A percentile compares a stretch with the other conserved stretches of the same genome.
Conservation (phyloP, 1,140 invertebrate genomes). For the Lysiphlebus fabarum region DNA sequence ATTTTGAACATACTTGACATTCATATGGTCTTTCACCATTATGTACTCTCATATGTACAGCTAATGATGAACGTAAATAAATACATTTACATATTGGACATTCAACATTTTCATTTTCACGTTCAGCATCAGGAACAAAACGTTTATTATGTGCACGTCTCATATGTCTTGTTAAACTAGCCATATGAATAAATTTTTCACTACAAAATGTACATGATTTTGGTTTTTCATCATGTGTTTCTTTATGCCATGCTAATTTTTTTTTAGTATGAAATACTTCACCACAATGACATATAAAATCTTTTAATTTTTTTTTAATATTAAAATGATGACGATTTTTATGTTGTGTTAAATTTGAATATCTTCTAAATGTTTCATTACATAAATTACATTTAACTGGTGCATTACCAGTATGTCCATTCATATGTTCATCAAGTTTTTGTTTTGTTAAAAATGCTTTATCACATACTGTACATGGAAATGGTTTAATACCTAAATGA, state of each 20-base stretch:
- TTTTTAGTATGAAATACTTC: constrained; percentile 78
- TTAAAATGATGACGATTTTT: constrained; percentile 68
- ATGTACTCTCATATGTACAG: constrained; percentile 77
- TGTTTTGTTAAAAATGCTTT: constrained; percentile 78
- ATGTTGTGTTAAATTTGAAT: constrained; percentile 83
- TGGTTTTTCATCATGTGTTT: constrained; percentile 77
- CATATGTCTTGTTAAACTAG: constrained; percentile 79
- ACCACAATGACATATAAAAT: constrained; percentile 78
- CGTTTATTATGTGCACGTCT: constrained; percentile 73
- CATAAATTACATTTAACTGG: constrained; percentile 79
- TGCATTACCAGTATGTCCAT: constrained; percentile 76
- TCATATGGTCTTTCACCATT: constrained; percentile 70
- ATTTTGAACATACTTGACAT: constrained; percentile 80
- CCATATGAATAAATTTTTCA: constrained; percentile 78
- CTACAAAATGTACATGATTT: constrained; percentile 80
- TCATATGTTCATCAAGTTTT: constrained; percentile 74
- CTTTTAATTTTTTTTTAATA: constrained; percentile 66
- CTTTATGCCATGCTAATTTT: constrained; percentile 80
- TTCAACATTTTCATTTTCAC: constrained; percentile 68
- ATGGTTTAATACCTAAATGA: constrained; percentile 74
- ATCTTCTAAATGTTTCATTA: constrained; percentile 76
- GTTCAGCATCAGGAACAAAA: constrained; percentile 64
- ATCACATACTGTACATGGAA: constrained; percentile 74
- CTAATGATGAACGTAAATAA: constrained; percentile 73
- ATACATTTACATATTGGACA: constrained; percentile 78